Percentiles rank a stretch among this genome's conserved stretches.
Evolutionary conservation across 2,797 vertebrate genomes (phyloP).

Genomic region (Ctenosaura bakeri): DNA sequence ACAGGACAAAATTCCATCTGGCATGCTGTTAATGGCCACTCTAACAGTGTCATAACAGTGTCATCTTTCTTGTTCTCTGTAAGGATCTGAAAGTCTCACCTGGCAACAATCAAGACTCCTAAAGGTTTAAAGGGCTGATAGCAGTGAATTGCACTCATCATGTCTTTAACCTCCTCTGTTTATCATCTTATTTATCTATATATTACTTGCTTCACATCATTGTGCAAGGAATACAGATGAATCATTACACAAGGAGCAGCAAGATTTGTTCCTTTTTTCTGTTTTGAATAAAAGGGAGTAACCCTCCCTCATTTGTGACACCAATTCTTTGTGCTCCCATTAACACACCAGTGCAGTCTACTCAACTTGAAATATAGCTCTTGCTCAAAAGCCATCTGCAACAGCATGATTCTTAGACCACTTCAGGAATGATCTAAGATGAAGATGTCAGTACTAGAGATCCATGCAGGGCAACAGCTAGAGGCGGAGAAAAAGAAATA

Average conservation of each 20-base stretch:
- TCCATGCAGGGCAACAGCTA: not conserved
- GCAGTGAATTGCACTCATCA: slow-evolving; percentile 64
- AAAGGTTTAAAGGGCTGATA: slow-evolving; percentile 69
- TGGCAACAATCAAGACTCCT: slow-evolving; percentile 66
- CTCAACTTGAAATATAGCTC: slow-evolving; percentile 14
- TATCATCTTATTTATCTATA: slow-evolving; percentile 66
- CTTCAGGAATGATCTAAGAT: slow-evolving; percentile 24
- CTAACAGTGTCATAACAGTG: slow-evolving; percentile 70
- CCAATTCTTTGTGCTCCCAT: slow-evolving; percentile 29
- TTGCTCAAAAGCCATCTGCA: slow-evolving; percentile 51
- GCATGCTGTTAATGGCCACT: slow-evolving; percentile 78
- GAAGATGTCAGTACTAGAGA: not conserved
- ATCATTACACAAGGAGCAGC: slow-evolving; percentile 36
- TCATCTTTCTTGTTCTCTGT: slow-evolving; percentile 64
- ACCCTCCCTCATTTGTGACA: slow-evolving; percentile 24
- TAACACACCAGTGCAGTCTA: slow-evolving; percentile 32
- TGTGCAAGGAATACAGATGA: slow-evolving; percentile 35
- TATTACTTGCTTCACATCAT: slow-evolving; percentile 64
- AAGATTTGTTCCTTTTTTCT: slow-evolving; percentile 13
- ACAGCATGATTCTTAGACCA: not conserved
- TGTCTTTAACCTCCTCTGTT: slow-evolving; percentile 59
- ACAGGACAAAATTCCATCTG: slow-evolving; percentile 78
- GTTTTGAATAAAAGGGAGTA: slow-evolving; percentile 36
- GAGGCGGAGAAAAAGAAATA: not conserved
- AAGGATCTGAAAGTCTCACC: slow-evolving; percentile 73